Evolutionary conservation across 2,797 vertebrate species (phyloP).

Genomic region (Dallia pectoralis): DNA sequence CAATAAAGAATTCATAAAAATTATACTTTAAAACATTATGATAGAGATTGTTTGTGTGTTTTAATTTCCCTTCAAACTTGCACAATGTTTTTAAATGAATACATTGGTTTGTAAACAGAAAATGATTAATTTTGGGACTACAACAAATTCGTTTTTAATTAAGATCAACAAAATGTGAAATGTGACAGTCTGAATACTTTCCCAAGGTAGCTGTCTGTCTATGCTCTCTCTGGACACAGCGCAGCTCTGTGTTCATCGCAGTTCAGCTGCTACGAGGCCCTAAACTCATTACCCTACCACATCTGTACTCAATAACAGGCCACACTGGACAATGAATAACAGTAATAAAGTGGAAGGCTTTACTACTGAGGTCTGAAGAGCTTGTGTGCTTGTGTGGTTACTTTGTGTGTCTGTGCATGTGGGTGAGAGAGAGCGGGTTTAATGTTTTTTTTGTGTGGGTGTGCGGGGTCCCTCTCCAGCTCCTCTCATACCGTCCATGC

Average conservation of each 20-base stretch:
- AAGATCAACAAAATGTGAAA: too few species aligned
- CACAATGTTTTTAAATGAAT: too few species aligned
- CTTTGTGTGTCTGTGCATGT: constrained; percentile 17
- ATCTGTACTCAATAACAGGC: constrained; percentile 75
- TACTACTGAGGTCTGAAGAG: constrained; percentile 22
- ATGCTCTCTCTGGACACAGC: constrained; percentile 51
- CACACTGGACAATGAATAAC: constrained; percentile 70
- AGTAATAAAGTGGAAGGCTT: constrained; percentile 69
- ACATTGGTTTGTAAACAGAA: too few species aligned
- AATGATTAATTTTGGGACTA: too few species aligned
- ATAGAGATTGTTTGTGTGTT: too few species aligned
- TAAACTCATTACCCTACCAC: constrained; percentile 71
- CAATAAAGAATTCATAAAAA: too few species aligned
- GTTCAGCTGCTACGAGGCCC: constrained; percentile 46
- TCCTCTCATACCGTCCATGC: constrained; percentile 11
- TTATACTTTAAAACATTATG: too few species aligned
- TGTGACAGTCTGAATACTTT: too few species aligned
- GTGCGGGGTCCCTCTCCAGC: constrained; percentile 32
- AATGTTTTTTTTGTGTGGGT: constrained; percentile 14
- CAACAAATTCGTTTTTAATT: too few species aligned
- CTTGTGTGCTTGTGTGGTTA: constrained; percentile 12
- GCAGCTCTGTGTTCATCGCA: constrained; percentile 59
- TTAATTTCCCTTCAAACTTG: too few species aligned
- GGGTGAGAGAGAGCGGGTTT: not conserved
- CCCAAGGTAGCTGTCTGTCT: not conserved